phyloP scores from a whole-genome alignment of 2,888 invertebrate genomes.

The Luperina testacea region DNA sequence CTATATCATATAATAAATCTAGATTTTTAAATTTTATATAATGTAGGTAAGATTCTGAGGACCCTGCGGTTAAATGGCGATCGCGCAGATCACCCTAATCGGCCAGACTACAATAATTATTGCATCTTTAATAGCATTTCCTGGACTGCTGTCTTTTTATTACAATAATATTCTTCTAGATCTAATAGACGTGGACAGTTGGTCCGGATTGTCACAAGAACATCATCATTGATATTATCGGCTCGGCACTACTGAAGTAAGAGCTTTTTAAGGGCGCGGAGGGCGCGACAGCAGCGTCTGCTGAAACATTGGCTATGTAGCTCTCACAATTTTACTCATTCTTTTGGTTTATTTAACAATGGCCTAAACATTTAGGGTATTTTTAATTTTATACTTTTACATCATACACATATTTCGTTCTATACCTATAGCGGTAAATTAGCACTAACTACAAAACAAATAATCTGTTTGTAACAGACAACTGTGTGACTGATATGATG shows the following conservation, averaged over 20 bases:
- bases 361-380: not conserved
- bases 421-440: not conserved
- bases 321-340: not conserved
- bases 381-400: not conserved
- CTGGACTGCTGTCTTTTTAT: not conserved
- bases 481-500: constrained; percentile 22
- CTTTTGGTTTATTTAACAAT: not conserved
- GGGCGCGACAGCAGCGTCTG: not conserved
- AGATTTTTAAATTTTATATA: not conserved
- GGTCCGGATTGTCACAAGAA: not conserved
- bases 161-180: not conserved
- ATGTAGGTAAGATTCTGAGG: not conserved
- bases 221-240: not conserved
- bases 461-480: constrained; percentile 13
- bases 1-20: not conserved
- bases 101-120: not conserved
- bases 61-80: not conserved
- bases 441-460: not conserved
- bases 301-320: not conserved
- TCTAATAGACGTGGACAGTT: not conserved
- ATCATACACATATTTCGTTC: not conserved
- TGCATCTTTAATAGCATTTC: not conserved
- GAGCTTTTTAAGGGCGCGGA: not conserved
- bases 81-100: not conserved
- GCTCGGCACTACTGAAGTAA: not conserved